Evolutionary conservation across 2,113 vertebrate genomes (phyloP).

Genomic region (Dascyllus trimaculatus): DNA sequence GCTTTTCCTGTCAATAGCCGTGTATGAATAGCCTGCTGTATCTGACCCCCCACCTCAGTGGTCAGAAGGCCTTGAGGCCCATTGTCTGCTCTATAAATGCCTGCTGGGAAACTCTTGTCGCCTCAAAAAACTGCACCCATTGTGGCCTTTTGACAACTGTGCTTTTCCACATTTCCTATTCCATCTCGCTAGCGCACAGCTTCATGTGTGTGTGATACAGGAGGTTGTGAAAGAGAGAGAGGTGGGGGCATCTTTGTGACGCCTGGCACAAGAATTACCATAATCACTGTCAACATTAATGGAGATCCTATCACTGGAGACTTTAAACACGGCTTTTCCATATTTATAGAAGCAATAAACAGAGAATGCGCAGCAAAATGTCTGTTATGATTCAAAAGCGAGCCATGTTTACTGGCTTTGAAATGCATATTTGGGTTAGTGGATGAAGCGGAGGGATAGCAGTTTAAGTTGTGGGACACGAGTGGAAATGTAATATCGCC

Average conservation of each 20-base stretch:
- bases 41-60: slow-evolving; percentile 52
- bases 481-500: slow-evolving; percentile 77
- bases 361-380: slow-evolving; percentile 67
- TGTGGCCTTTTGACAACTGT: slow-evolving; percentile 70
- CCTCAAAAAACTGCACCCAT: slow-evolving; percentile 51
- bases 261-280: slow-evolving; percentile 71
- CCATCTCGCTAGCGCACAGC: not conserved
- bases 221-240: not conserved
- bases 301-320: slow-evolving; percentile 69
- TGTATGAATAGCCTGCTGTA: slow-evolving; percentile 62
- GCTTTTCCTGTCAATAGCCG: slow-evolving; percentile 64
- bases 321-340: slow-evolving; percentile 80
- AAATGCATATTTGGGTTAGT: slow-evolving; percentile 77
- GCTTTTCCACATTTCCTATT: slow-evolving; percentile 53
- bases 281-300: slow-evolving; percentile 83
- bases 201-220: slow-evolving; percentile 5
- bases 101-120: slow-evolving; percentile 57
- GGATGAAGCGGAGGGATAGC: slow-evolving; percentile 56
- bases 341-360: slow-evolving; percentile 83
- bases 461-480: slow-evolving; percentile 64
- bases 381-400: slow-evolving; percentile 77
- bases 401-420: slow-evolving; percentile 76
- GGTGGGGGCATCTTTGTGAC: slow-evolving; percentile 39
- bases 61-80: slow-evolving; percentile 63
- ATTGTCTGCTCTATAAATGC: slow-evolving; percentile 66